These are phyloP conservation scores for Trimorus sp. DNA, from an alignment of 2,888 invertebrate genomes.

Conservation along the genomic window DNA sequence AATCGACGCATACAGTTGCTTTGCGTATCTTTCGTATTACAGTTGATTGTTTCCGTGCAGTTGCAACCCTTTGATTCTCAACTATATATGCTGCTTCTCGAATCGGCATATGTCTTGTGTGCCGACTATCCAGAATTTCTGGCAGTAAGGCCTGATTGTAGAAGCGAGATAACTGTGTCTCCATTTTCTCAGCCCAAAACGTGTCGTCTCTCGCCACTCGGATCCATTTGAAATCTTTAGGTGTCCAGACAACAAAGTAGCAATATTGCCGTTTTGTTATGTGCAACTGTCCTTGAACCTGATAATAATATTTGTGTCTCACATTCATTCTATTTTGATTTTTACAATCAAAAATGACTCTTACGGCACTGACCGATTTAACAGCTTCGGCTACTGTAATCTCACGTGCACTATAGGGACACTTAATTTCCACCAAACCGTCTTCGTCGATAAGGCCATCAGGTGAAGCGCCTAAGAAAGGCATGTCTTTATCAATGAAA, in stretches of 20 bases:
- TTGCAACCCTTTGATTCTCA: not conserved
- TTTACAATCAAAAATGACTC: constrained; percentile 38
- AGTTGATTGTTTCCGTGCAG: not conserved
- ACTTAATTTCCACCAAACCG: constrained; percentile 60
- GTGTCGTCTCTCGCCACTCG: constrained; percentile 56
- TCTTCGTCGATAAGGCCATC: constrained; percentile 59
- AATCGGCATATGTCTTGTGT: constrained; percentile 8
- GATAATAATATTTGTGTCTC: too few species aligned
- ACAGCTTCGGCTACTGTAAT: too few species aligned
- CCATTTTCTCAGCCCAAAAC: constrained; percentile 65
- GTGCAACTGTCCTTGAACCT: constrained; percentile 62
- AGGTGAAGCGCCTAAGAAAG: constrained; percentile 47
- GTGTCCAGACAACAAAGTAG: too few species aligned
- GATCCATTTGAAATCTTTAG: constrained; percentile 49
- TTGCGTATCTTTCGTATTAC: not conserved
- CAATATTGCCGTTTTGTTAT: constrained; percentile 66
- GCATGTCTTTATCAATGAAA: constrained; percentile 37
- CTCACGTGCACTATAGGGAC: too few species aligned
- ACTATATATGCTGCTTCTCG: not conserved
- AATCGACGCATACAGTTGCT: too few species aligned
- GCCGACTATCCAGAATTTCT: constrained; percentile 69
- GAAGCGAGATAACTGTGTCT: constrained; percentile 53
- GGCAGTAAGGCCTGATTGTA: constrained; percentile 67
- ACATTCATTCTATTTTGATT: constrained; percentile 49
- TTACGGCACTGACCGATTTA: too few species aligned